Evolutionary conservation across 1,140 invertebrate species (phyloP).

Genomic region (Sinella curviseta): DNA sequence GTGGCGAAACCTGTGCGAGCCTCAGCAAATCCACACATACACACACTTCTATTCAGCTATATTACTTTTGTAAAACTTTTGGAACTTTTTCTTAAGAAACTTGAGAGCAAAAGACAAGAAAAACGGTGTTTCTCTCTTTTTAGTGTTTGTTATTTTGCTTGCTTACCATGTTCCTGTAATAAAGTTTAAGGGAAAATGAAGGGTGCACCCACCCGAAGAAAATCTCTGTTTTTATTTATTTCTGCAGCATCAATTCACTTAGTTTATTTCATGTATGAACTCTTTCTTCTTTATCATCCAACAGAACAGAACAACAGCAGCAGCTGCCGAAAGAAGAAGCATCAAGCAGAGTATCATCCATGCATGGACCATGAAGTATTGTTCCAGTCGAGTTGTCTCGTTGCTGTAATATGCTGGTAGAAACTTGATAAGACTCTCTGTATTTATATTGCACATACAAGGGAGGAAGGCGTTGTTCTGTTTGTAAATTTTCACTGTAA

Average conservation of each 20-base stretch:
- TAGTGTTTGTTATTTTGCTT: not conserved
- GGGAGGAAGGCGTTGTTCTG: not conserved
- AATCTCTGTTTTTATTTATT: not conserved
- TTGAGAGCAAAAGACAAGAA: conserved; percentile 1
- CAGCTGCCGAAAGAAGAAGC: no score
- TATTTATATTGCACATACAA: no score
- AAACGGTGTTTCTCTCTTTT: not conserved
- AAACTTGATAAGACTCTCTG: not conserved
- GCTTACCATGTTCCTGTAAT: not conserved
- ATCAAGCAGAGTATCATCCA: not conserved
- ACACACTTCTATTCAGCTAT: no score
- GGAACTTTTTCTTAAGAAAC: not conserved
- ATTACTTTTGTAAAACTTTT: no score
- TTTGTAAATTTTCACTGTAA: not conserved
- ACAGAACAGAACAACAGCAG: no score
- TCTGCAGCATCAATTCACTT: not conserved
- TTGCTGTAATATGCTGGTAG: not conserved
- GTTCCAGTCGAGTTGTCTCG: conserved; percentile 5
- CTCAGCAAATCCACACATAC: not conserved
- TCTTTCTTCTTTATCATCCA: not conserved
- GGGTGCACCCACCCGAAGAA: not conserved
- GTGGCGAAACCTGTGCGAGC: not conserved
- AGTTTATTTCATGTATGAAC: not conserved
- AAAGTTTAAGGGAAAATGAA: not conserved
- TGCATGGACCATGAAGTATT: not conserved